These are phyloP conservation scores for Pemphigus obesinymphae DNA, from an alignment of 1,140 invertebrate species.

Conservation along the genomic window DNA sequence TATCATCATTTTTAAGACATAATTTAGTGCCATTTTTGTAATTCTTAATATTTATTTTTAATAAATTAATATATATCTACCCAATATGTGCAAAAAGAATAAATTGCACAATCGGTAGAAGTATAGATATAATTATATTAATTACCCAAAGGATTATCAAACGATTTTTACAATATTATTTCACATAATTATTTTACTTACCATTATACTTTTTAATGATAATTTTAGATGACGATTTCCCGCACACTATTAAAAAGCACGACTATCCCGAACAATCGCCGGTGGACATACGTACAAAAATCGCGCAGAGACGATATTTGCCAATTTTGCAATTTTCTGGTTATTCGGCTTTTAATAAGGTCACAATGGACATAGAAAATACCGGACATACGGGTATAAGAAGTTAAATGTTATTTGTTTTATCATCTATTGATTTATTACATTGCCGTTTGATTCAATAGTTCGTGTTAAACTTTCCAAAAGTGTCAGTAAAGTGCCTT, in stretches of 20 bases:
- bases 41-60: too few relatives aligned
- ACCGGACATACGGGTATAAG: conserved; percentile 13
- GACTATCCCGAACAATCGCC: background rate
- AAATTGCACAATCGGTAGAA: too few relatives aligned
- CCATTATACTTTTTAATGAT: background rate
- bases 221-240: conserved; percentile 4
- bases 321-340: background rate
- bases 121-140: too few relatives aligned
- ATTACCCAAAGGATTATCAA: too few relatives aligned
- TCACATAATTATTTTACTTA: background rate
- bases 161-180: too few relatives aligned
- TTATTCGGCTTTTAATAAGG: background rate
- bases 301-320: background rate
- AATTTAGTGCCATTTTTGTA: too few relatives aligned
- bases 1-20: too few relatives aligned
- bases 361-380: background rate
- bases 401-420: background rate
- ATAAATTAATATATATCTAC: too few relatives aligned
- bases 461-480: conserved; percentile 18
- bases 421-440: background rate
- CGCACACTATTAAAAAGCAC: background rate
- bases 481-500: conserved; percentile 19
- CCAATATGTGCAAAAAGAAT: too few relatives aligned
- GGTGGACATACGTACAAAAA: background rate
- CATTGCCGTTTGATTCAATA: background rate